Evolutionary conservation across 2,888 invertebrate species (phyloP).

Genomic region (Mellilla xanthometata): DNA sequence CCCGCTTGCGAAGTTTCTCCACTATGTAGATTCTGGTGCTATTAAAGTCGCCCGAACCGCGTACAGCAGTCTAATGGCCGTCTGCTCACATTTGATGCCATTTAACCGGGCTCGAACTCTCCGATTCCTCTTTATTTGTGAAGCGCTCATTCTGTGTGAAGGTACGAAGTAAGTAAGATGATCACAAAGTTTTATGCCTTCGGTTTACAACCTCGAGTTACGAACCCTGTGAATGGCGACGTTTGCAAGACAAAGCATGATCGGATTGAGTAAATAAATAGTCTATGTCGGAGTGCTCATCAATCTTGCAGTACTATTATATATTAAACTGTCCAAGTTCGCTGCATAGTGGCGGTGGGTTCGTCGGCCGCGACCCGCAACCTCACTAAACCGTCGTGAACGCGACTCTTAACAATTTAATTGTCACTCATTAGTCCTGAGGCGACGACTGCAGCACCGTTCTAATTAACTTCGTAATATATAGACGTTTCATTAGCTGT

Average conservation of each 20-base stretch:
- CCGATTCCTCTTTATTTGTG: conserved; percentile 12
- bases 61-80: conserved; percentile 51
- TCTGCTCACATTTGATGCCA: conserved; percentile 52
- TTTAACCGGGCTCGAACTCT: conserved; percentile 44
- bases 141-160: conserved; percentile 27
- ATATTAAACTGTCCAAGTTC: conserved; percentile 72
- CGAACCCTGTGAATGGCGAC: conserved; percentile 67
- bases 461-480: conserved; percentile 67
- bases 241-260: conserved; percentile 75
- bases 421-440: conserved; percentile 74
- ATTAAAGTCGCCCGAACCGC: conserved; percentile 62
- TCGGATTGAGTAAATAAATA: conserved; percentile 78
- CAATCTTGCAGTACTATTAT: conserved; percentile 72
- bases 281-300: conserved; percentile 70
- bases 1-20: conserved; percentile 61
- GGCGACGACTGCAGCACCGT: conserved; percentile 60
- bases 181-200: conserved; percentile 58
- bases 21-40: conserved; percentile 63
- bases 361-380: conserved; percentile 71
- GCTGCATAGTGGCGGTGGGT: conserved; percentile 49
- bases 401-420: conserved; percentile 76
- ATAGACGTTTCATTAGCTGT: conserved; percentile 63
- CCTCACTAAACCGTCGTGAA: conserved; percentile 72
- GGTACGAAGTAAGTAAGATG: conserved; percentile 15
- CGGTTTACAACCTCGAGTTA: conserved; percentile 60